Evolutionary conservation across 2,888 invertebrate genomes (phyloP).

Genomic region (Scaptomyza cyrtandrae): DNA sequence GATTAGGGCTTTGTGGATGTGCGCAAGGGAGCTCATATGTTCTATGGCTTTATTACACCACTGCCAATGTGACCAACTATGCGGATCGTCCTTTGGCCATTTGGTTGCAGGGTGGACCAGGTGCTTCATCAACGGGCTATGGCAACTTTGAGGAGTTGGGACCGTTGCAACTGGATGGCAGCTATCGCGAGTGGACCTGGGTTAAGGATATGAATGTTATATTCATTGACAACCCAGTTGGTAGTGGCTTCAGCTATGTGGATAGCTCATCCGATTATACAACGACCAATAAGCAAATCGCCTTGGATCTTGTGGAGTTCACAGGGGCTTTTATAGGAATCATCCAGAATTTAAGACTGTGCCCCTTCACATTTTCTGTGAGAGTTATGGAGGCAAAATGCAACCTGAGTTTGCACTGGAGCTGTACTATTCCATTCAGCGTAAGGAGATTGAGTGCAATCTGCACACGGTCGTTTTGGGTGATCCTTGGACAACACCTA

Average conservation of each 20-base stretch:
- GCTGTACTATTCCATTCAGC: slow-evolving; percentile 87
- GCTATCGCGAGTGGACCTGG: slow-evolving; percentile 91
- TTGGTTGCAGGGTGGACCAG: slow-evolving; percentile 96
- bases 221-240: slow-evolving; percentile 96
- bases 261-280: slow-evolving; percentile 86
- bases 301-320: slow-evolving; percentile 90
- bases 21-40: slow-evolving; percentile 91
- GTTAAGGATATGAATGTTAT: slow-evolving; percentile 92
- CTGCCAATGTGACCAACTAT: slow-evolving; percentile 86
- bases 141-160: slow-evolving; percentile 96
- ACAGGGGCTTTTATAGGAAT: slow-evolving; percentile 88
- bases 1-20: slow-evolving; percentile 91
- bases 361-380: slow-evolving; percentile 93
- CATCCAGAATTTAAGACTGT: slow-evolving; percentile 89
- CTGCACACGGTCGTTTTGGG: slow-evolving; percentile 93
- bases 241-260: slow-evolving; percentile 93
- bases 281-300: slow-evolving; percentile 88
- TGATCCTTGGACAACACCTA: slow-evolving; percentile 95
- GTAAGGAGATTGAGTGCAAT: slow-evolving; percentile 88
- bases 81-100: slow-evolving; percentile 91
- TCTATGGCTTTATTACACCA: slow-evolving; percentile 94
- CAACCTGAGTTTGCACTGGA: slow-evolving; percentile 91
- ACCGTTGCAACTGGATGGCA: slow-evolving; percentile 88
- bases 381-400: slow-evolving; percentile 98
- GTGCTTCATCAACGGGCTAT: slow-evolving; percentile 90